Evolutionary conservation across 2,888 invertebrate genomes (phyloP), one percentile per base, ranked within the genome.

Genomic region (Ectobius pallidus): DNA sequence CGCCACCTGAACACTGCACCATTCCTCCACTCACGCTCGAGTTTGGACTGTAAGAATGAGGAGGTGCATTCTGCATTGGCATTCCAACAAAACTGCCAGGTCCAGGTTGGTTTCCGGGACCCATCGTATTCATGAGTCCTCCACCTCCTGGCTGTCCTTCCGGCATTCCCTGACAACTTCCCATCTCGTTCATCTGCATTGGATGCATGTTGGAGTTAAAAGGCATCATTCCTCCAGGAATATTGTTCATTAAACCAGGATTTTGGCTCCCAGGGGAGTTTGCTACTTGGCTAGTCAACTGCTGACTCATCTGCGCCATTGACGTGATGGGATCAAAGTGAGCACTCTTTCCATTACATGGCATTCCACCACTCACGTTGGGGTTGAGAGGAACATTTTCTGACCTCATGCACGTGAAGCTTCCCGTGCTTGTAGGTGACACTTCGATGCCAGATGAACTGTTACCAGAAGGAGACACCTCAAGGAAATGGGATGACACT

Each of bases 281-380:
- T 18, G 89, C 86, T 69, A 88, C 88, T 81, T 92, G 91, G 79
- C 91, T 94, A 16, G 95, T 94, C 76, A 96, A 84, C 81, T 95
- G 95, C 80, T 96, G 96, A 75, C 95, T 95, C 96, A 96, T 96
- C 83, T 96, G 96, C 71, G 96, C 95, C 79, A 96, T 87, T 9
- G 96, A 96, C 69, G 95, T 94, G 79, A 96, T 96, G 0, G 96
- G 96, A 86, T 96, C 96, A 83, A 96, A 96, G 81, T 90, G 94
- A 80, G 88, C 83, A 71, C 84, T 80, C 77, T 83, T 84, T 81
- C 84, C 78, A 76, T 73, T 78, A 55, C 77, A 77, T 16, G 76
- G 72, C 44, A 77, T 34, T 30, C 79, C 82, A 76, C 85, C 85
- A 69, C 86, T 85, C 77, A 87, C 88, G 77, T 90, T 90, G 0